Conservation (phyloP, 2,113 vertebrate genomes). For the Eudyptes chrysolophus region DNA sequence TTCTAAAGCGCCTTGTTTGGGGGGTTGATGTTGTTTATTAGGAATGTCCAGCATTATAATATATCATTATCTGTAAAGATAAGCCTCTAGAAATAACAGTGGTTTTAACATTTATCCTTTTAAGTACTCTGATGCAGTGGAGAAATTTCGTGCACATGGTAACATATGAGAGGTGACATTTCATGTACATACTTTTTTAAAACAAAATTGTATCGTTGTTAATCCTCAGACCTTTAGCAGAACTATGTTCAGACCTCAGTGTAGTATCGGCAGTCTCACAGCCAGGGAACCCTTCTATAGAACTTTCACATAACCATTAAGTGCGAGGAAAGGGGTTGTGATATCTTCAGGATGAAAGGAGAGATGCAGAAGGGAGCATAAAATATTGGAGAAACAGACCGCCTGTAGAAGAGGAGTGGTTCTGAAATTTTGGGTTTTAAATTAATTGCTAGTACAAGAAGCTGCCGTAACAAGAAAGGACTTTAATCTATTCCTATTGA, state of each 20-base stretch:
- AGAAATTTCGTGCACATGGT: not conserved
- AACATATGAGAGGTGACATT: not conserved
- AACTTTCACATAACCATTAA: too few relatives aligned
- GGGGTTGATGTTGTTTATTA: not conserved
- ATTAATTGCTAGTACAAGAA: not conserved
- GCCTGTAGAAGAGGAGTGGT: not conserved
- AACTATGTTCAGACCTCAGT: not conserved
- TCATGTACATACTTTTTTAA: not conserved
- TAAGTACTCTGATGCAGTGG: not conserved
- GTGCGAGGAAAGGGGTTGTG: not conserved
- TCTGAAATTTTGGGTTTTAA: not conserved
- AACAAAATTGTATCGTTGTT: not conserved
- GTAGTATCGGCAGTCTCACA: not conserved
- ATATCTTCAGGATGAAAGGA: not conserved
- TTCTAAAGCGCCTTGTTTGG: not conserved
- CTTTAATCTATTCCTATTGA: not conserved
- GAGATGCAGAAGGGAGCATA: not conserved
- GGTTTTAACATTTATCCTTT: not conserved
- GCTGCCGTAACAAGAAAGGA: not conserved
- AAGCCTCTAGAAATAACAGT: not conserved
- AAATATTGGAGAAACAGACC: not conserved
- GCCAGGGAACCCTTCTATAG: not conserved
- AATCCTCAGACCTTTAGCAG: not conserved
- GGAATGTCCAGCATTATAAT: not conserved
- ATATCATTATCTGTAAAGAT: not conserved